These are phyloP conservation scores for Nannoperca obscura DNA, from an alignment of 2,797 vertebrate species.

Conservation along the genomic window DNA sequence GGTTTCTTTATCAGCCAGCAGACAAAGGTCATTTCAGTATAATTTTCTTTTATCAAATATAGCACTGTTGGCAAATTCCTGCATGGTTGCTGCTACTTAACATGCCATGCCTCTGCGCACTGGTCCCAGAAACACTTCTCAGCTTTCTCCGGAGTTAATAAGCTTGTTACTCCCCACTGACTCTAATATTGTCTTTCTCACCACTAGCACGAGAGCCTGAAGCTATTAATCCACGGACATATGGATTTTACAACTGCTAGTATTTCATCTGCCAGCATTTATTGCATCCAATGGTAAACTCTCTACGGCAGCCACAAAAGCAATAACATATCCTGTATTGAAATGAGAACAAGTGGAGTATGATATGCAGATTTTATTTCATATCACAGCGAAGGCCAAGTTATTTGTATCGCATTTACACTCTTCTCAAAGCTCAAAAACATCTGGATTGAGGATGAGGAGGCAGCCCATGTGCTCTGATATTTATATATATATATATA, in stretches of 20 bases:
- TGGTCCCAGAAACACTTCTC: constrained; percentile 53
- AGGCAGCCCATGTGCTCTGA: constrained; percentile 16
- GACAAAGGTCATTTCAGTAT: constrained; percentile 46
- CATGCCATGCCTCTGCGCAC: constrained; percentile 57
- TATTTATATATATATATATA: constrained; percentile 43
- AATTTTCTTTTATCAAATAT: constrained; percentile 48
- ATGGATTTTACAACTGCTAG: constrained; percentile 78
- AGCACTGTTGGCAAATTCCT: constrained; percentile 55
- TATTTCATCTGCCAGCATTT: constrained; percentile 76
- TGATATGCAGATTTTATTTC: constrained; percentile 36
- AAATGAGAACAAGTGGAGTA: constrained; percentile 48
- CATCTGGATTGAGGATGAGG: background rate
- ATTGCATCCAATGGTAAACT: constrained; percentile 64
- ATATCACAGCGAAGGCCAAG: background rate
- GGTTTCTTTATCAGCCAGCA: constrained; percentile 5
- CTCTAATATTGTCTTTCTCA: constrained; percentile 78
- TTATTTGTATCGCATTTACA: background rate
- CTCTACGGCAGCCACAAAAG: constrained; percentile 46
- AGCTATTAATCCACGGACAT: constrained; percentile 76
- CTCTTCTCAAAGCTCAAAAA: constrained; percentile 6
- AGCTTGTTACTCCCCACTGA: constrained; percentile 81
- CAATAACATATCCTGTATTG: constrained; percentile 50
- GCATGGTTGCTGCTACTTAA: constrained; percentile 56
- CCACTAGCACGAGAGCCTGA: constrained; percentile 66
- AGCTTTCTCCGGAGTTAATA: constrained; percentile 73